phyloP scores from a whole-genome alignment of 2,113 vertebrate genomes.

The Petrocephalus microphthalmus region DNA sequence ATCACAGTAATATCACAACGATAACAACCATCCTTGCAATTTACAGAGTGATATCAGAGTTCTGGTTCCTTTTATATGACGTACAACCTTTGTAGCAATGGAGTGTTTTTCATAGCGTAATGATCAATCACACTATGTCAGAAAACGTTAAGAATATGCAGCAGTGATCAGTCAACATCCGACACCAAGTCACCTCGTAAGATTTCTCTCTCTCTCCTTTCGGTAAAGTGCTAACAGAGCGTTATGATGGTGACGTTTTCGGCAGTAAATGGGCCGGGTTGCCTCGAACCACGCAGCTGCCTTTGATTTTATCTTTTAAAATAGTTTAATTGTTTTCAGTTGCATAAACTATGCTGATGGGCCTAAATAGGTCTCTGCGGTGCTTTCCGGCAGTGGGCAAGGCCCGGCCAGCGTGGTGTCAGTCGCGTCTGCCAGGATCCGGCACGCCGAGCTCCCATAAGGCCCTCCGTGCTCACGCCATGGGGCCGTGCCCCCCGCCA shows the following conservation, averaged over 20 bases:
- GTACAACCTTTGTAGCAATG: neutral
- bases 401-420: neutral
- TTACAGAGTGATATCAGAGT: neutral
- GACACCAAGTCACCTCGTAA: neutral
- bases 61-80: neutral
- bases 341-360: slow-evolving; percentile 15
- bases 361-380: neutral
- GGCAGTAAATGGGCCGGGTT: neutral
- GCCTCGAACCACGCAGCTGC: neutral
- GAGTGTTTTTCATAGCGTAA: neutral
- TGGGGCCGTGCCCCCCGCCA: neutral
- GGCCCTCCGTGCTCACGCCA: neutral
- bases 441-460: neutral
- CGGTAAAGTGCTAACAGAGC: neutral
- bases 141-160: neutral
- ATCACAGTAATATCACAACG: neutral
- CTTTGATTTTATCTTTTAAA: slow-evolving; percentile 15
- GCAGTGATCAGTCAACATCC: neutral
- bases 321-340: slow-evolving; percentile 15
- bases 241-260: neutral
- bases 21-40: neutral
- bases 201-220: neutral
- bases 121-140: neutral
- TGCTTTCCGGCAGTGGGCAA: neutral
- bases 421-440: neutral